phyloP scores from a whole-genome alignment of 2,888 invertebrate genomes.

The Melikaiella ostensackeni region DNA sequence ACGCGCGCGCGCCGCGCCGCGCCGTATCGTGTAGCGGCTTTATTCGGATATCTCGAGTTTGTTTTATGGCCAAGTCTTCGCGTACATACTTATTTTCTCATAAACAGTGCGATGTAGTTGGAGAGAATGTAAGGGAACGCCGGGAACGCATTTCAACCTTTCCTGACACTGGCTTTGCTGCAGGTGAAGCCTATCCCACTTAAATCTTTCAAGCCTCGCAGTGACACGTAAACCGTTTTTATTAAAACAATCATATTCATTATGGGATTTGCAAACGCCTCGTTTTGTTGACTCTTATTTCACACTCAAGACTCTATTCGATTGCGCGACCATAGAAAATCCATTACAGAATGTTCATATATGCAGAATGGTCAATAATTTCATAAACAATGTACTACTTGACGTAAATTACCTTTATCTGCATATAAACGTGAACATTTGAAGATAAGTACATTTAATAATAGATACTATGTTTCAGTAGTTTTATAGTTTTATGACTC shows the following conservation, averaged over 20 bases:
- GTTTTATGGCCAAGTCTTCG: conserved; percentile 31
- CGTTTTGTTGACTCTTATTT: background rate
- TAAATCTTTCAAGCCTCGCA: background rate
- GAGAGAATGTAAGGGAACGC: background rate
- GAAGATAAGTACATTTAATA: background rate
- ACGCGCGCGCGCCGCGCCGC: conserved; percentile 20
- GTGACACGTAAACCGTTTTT: conserved; percentile 12
- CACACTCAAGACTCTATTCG: background rate
- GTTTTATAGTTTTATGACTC: background rate
- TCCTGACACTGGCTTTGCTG: conserved; percentile 6
- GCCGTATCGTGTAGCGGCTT: conserved; percentile 29
- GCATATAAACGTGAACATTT: background rate
- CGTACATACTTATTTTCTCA: conserved; percentile 38
- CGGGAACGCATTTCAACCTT: conserved; percentile 15
- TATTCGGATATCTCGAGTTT: conserved; percentile 40
- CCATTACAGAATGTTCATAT: background rate
- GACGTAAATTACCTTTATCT: background rate
- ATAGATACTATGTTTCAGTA: background rate
- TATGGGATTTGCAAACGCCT: background rate
- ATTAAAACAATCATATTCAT: conserved; percentile 15
- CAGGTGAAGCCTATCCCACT: conserved; percentile 11
- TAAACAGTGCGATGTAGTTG: conserved; percentile 21
- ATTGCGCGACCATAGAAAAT: background rate
- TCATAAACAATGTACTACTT: background rate
- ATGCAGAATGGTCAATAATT: background rate